Conservation (phyloP, 2,113 vertebrate genomes). For the Crotalus horridus region DNA sequence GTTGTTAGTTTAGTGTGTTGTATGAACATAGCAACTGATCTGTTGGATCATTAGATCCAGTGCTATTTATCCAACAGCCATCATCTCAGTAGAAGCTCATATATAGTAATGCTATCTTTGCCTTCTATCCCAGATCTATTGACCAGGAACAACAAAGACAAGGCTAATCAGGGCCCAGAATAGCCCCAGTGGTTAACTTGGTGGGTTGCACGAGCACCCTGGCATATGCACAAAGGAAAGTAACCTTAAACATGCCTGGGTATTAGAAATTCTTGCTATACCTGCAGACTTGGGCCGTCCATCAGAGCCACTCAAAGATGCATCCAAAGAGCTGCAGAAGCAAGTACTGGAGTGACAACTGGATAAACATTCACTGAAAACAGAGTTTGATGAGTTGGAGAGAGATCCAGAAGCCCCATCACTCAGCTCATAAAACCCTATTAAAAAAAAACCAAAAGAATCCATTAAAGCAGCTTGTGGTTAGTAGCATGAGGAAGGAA, state of each 20-base stretch:
- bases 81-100: not conserved
- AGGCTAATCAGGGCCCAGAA: not conserved
- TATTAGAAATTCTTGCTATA: conserved; percentile 64
- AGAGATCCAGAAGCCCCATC: conserved; percentile 88
- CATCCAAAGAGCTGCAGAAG: conserved; percentile 86
- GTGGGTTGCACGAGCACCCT: not conserved
- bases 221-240: not conserved
- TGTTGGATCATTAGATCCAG: not conserved
- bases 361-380: conserved; percentile 96
- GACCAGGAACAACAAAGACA: not conserved
- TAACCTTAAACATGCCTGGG: not conserved
- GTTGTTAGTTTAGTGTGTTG: not conserved
- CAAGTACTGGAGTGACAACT: conserved; percentile 89
- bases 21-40: not conserved
- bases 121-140: not conserved
- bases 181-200: not conserved
- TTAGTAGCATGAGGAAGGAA: not conserved
- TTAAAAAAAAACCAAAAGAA: conserved; percentile 50
- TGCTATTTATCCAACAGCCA: not conserved
- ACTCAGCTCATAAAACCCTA: conserved; percentile 96
- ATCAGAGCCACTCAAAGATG: conserved; percentile 81
- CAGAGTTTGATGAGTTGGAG: conserved; percentile 95
- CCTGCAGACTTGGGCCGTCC: conserved; percentile 84
- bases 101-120: not conserved
- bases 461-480: not conserved